Percentiles rank a stretch among this genome's conserved stretches.
phyloP scores from a whole-genome alignment of 2,113 vertebrate species.

The Sorex araneus region DNA sequence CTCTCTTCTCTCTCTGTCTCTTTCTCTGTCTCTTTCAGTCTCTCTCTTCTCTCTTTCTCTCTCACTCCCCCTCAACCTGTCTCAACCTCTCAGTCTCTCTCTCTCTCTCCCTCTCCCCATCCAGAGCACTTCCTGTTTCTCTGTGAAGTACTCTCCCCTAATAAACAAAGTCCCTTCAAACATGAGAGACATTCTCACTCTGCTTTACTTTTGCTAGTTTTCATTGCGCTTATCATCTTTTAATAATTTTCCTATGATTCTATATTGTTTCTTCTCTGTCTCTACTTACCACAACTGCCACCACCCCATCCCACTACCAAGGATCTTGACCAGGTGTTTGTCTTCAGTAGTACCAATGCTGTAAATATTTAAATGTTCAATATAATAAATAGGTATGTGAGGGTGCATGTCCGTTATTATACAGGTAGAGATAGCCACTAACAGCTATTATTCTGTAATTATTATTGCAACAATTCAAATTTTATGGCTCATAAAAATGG shows the following conservation, averaged over 20 bases:
- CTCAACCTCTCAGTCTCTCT: no score
- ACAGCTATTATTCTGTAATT: slow-evolving; percentile 42
- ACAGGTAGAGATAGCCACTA: neutral
- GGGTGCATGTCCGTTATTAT: neutral
- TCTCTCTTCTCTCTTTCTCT: no score
- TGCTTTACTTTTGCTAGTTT: neutral
- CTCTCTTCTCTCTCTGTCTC: no score
- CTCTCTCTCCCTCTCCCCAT: no score
- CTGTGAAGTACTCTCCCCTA: neutral
- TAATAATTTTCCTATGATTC: neutral
- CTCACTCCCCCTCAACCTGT: no score
- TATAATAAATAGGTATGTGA: neutral
- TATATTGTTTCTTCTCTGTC: neutral
- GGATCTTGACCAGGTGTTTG: neutral
- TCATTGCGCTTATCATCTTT: neutral
- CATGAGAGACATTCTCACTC: neutral
- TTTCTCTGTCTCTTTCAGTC: no score
- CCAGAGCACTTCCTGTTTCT: neutral
- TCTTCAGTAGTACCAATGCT: slow-evolving; percentile 17
- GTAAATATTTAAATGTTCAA: slow-evolving; percentile 45
- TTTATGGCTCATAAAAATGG: slow-evolving; percentile 33
- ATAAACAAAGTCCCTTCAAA: neutral
- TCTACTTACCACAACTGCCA: neutral
- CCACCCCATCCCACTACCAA: neutral
- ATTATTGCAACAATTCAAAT: slow-evolving; percentile 21